A percentile compares a stretch with the other conserved stretches of the same genome.
phyloP scores from a whole-genome alignment of 2,888 invertebrate species.

The Itoplectis maculator region DNA sequence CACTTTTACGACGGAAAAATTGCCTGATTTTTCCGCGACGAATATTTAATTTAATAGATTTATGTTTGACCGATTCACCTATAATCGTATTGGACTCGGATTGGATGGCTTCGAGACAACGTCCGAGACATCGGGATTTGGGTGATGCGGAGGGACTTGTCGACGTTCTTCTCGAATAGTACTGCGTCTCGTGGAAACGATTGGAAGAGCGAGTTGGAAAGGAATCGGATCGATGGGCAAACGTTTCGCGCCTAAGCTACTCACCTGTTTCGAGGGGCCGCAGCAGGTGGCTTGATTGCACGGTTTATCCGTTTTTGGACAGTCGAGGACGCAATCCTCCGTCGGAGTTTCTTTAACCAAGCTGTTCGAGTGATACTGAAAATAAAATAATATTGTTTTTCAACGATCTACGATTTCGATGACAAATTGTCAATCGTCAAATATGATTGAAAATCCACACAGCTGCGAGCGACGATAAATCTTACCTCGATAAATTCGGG shows the following conservation, averaged over 20 bases:
- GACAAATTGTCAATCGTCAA: neutral
- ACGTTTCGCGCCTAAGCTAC: neutral
- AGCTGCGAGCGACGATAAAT: neutral
- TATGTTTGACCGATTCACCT: slow-evolving; percentile 69
- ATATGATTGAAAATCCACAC: too few relatives aligned
- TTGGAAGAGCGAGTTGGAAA: slow-evolving; percentile 6
- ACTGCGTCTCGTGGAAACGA: slow-evolving; percentile 72
- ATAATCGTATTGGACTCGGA: slow-evolving; percentile 79
- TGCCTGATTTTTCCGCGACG: too few relatives aligned
- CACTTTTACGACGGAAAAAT: too few relatives aligned
- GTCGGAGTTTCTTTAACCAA: slow-evolving; percentile 84
- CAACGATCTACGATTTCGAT: neutral
- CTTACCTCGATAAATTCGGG: slow-evolving; percentile 97
- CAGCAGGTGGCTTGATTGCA: slow-evolving; percentile 96
- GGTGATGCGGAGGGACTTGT: slow-evolving; percentile 67
- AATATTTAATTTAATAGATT: too few relatives aligned
- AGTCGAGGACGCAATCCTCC: slow-evolving; percentile 93
- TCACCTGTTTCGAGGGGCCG: slow-evolving; percentile 92
- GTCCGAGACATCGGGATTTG: slow-evolving; percentile 77
- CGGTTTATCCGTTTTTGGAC: slow-evolving; percentile 93
- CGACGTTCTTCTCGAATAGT: slow-evolving; percentile 74
- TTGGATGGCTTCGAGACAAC: slow-evolving; percentile 77
- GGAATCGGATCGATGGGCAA: slow-evolving; percentile 11
- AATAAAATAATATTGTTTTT: slow-evolving; percentile 49
- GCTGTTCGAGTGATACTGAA: slow-evolving; percentile 84